Conservation (phyloP, 2,888 invertebrate species). For the Philaethria dido region DNA sequence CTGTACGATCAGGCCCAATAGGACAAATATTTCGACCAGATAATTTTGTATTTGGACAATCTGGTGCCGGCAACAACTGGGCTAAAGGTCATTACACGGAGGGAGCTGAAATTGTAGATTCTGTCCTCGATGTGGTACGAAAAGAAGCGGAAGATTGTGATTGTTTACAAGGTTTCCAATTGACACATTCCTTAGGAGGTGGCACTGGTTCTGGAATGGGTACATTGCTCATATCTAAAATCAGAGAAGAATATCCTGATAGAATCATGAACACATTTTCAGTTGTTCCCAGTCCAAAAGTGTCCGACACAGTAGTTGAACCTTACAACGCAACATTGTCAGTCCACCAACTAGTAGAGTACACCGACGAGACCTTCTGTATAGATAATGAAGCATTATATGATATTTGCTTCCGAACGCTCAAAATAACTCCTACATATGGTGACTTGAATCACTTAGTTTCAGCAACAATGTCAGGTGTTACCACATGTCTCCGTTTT, state of each 20-base stretch:
- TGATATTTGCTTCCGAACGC: constrained; percentile 19
- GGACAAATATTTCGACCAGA: constrained; percentile 27
- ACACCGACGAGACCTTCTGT: constrained; percentile 24
- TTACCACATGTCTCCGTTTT: constrained; percentile 22
- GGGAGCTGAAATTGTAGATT: constrained; percentile 25
- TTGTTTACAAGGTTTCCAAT: constrained; percentile 28
- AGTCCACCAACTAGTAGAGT: constrained; percentile 22
- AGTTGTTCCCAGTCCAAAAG: constrained; percentile 23
- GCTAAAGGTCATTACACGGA: constrained; percentile 28
- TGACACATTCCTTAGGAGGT: constrained; percentile 26
- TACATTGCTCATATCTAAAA: constrained; percentile 26
- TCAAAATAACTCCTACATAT: constrained; percentile 20
- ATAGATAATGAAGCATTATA: constrained; percentile 25
- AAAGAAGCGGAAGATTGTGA: constrained; percentile 28
- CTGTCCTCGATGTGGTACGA: constrained; percentile 23
- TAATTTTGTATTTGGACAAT: constrained; percentile 26
- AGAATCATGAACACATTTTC: constrained; percentile 27
- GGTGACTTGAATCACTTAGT: constrained; percentile 23
- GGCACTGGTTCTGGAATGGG: constrained; percentile 28
- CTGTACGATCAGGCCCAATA: constrained; percentile 14
- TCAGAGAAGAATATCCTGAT: constrained; percentile 28
- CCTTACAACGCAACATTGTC: constrained; percentile 22
- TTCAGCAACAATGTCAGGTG: constrained; percentile 23
- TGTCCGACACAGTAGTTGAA: constrained; percentile 22
- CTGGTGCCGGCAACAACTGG: constrained; percentile 25